A percentile compares a stretch with the other conserved stretches of the same genome.
Conservation (phyloP, 2,888 invertebrate genomes). For the Cyclophora albipunctata region DNA sequence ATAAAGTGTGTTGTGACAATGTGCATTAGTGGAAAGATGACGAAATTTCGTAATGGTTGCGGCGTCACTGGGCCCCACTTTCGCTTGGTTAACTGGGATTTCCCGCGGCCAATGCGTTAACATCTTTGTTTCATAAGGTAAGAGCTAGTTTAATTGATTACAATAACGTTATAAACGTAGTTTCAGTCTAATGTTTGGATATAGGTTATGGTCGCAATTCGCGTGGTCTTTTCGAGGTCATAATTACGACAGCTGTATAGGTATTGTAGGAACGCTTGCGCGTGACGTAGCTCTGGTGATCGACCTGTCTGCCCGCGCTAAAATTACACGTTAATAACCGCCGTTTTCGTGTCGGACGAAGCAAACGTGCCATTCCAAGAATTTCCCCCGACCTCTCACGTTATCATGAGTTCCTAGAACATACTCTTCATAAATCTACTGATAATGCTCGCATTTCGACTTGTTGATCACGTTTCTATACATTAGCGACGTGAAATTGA, state of each 20-base stretch:
- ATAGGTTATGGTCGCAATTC: slow-evolving; percentile 35
- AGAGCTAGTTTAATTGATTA: slow-evolving; percentile 18
- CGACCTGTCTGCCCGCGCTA: slow-evolving; percentile 60
- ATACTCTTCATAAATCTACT: slow-evolving; percentile 3
- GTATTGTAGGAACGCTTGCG: slow-evolving; percentile 49
- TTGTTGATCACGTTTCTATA: not conserved
- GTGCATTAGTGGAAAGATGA: slow-evolving; percentile 48
- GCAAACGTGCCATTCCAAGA: slow-evolving; percentile 23
- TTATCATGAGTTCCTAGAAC: slow-evolving; percentile 21
- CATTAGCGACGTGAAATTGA: too few relatives aligned
- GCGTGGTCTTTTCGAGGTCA: slow-evolving; percentile 70
- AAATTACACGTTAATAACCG: slow-evolving; percentile 43
- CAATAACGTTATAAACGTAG: slow-evolving; percentile 20
- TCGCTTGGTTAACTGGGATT: slow-evolving; percentile 61
- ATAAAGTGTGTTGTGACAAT: slow-evolving; percentile 43
- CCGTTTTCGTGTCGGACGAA: slow-evolving; percentile 26
- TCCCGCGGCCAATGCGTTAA: slow-evolving; percentile 51
- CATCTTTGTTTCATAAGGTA: slow-evolving; percentile 41
- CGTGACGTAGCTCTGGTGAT: slow-evolving; percentile 59
- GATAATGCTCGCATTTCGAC: not conserved
- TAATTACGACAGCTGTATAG: slow-evolving; percentile 59
- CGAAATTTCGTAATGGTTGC: slow-evolving; percentile 50
- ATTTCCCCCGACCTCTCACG: slow-evolving; percentile 21
- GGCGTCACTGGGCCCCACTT: slow-evolving; percentile 59
- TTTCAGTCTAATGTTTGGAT: slow-evolving; percentile 42